A percentile compares a stretch with the other conserved stretches of the same genome.
Evolutionary conservation across 2,113 vertebrate genomes (phyloP).

Genomic region (Sinocyclocheilus anshuiensis): DNA sequence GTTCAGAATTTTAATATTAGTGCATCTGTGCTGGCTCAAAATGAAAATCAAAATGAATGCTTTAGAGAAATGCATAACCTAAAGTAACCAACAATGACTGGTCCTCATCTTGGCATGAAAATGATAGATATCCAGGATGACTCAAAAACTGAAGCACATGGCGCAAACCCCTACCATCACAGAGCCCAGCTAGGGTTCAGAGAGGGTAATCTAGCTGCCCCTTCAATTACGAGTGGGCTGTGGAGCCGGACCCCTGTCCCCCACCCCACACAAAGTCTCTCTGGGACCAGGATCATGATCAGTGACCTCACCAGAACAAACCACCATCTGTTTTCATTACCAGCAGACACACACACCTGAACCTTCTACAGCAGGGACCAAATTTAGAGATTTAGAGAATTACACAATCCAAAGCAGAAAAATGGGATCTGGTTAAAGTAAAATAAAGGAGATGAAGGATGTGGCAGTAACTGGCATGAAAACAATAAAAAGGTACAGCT

Average conservation of each 20-base stretch:
- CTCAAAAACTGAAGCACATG: slow-evolving; percentile 48
- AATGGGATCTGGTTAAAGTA: background rate
- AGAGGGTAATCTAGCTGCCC: slow-evolving; percentile 70
- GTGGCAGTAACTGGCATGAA: no score
- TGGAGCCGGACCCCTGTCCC: slow-evolving; percentile 61
- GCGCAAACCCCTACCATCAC: slow-evolving; percentile 56
- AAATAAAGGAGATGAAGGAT: background rate
- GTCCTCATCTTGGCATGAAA: background rate
- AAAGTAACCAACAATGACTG: slow-evolving; percentile 41
- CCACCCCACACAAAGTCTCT: slow-evolving; percentile 59
- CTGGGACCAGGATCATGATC: slow-evolving; percentile 65
- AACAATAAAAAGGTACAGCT: background rate
- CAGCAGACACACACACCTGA: slow-evolving; percentile 17
- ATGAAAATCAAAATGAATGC: background rate
- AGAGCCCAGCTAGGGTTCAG: slow-evolving; percentile 55
- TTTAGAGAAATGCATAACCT: background rate
- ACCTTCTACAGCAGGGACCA: slow-evolving; percentile 10
- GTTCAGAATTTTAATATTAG: no score
- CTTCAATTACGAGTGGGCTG: slow-evolving; percentile 72
- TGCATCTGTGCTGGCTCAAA: background rate
- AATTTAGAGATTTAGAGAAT: background rate
- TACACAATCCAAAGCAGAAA: background rate
- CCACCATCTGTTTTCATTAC: slow-evolving; percentile 67
- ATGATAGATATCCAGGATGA: slow-evolving; percentile 4
- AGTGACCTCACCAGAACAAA: slow-evolving; percentile 63